Conservation (phyloP, 2,113 vertebrate species). For the Thunnus thynnus region DNA sequence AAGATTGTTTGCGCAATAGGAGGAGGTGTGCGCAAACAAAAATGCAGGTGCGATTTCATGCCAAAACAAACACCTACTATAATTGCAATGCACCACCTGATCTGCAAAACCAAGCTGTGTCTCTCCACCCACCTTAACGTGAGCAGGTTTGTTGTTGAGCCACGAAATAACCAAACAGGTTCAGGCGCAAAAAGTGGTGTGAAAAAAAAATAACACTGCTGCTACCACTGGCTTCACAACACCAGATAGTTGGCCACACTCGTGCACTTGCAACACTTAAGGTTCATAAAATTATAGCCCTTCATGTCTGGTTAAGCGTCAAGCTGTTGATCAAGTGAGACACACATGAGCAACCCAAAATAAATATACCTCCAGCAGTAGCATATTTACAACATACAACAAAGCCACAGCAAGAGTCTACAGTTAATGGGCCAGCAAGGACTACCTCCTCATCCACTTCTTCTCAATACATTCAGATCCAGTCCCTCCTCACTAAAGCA, state of each 20-base stretch:
- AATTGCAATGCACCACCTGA: not conserved
- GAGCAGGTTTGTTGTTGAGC: too few species aligned
- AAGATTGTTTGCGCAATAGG: not conserved
- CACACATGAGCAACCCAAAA: not conserved
- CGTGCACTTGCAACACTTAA: not conserved
- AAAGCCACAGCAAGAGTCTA: not conserved
- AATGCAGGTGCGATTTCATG: not conserved
- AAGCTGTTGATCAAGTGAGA: not conserved
- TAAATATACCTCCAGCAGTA: not conserved
- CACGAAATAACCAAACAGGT: too few species aligned
- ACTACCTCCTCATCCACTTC: too few species aligned
- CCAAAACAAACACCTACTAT: not conserved
- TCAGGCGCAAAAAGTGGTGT: too few species aligned
- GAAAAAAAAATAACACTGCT: too few species aligned
- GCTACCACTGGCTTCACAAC: too few species aligned
- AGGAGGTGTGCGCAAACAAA: not conserved
- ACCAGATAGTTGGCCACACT: not conserved
- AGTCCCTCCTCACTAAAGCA: not conserved
- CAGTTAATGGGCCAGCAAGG: too few species aligned
- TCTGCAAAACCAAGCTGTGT: not conserved
- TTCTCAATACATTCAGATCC: not conserved
- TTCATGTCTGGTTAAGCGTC: not conserved
- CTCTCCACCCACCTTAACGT: not conserved
- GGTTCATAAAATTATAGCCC: slow-evolving; percentile 4
- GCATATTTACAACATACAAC: not conserved